Conservation (phyloP, 2,113 vertebrate genomes). For the Periophthalmus modestus region DNA sequence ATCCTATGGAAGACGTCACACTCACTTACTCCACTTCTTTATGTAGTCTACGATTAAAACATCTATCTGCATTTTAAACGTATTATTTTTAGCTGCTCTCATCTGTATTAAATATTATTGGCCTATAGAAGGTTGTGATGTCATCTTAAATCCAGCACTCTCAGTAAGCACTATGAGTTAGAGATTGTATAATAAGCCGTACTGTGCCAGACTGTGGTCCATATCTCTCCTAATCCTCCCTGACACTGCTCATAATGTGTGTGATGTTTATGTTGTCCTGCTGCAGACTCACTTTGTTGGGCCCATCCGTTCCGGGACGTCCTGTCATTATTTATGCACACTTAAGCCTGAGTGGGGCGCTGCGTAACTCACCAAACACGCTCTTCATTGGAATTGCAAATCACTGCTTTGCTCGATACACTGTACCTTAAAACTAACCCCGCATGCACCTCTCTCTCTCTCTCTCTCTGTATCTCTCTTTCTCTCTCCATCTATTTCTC, state of each 20-base stretch:
- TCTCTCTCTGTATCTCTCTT: too few relatives aligned
- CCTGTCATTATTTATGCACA: conserved; percentile 77
- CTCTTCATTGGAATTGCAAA: conserved; percentile 80
- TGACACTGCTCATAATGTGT: conserved; percentile 55
- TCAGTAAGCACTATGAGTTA: background rate
- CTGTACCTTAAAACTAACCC: conserved; percentile 45
- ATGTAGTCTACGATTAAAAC: too few relatives aligned
- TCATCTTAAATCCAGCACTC: too few relatives aligned
- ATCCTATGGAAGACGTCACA: too few relatives aligned
- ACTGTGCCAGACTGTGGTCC: conserved; percentile 6
- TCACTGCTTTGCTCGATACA: conserved; percentile 63
- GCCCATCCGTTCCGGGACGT: conserved; percentile 56
- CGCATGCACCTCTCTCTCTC: too few relatives aligned
- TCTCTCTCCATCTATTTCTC: too few relatives aligned
- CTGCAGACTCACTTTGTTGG: conserved; percentile 64
- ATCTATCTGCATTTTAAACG: too few relatives aligned
- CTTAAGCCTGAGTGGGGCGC: conserved; percentile 66
- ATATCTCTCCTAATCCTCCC: conserved; percentile 40
- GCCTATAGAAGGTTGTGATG: too few relatives aligned
- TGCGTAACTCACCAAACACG: conserved; percentile 78
- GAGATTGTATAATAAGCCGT: background rate
- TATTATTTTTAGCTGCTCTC: too few relatives aligned
- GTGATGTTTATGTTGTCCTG: conserved; percentile 61
- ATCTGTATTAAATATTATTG: too few relatives aligned
- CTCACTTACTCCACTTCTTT: too few relatives aligned